Base-by-base conservation (phyloP, 2,888 invertebrate species). In the Coleophora flavipennella region DNA sequence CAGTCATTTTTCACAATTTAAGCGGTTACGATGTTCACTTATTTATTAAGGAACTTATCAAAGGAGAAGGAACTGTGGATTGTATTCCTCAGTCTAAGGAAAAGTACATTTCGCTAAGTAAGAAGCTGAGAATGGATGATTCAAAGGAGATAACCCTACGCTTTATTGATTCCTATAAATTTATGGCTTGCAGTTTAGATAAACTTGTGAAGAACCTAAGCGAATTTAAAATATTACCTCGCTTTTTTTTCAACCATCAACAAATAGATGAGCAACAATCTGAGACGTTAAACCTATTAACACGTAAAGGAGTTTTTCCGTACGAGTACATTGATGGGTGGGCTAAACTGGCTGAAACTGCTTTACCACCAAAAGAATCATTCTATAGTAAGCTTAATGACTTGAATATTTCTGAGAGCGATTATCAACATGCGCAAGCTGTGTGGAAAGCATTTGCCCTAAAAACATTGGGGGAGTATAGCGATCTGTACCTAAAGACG, bases 401-500 rank as follows among this genome's bases (percentile, higher is more conserved):
- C 8, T 6, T 25, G 6, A 8, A 11, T 8, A 36, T 45, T 25
- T 34, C 39, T 3, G 33, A 39, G 8, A 13, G 12, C 1, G 38
- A 45, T 4, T 48, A 44, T 33, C 8, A n/a, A 11, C 44, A 41
- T 26, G 46, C 44, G 3, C 20, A 35, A 33, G 31, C 11, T n/a
- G 39, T 46, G 14, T 46, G 48, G 46, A 31, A 14, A 9, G n/a
- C 14, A 9, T 44, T 48, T 13, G 36, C 42, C 12, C 11, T 40
- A 10, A 36, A 36, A 29, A 26, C 36, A 12, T n/a, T 49, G 28
- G 40, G 40, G 2, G 41, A 44, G 13, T 48, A 45, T 29, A 36
- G 36, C 8, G 43, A 48, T 14, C 13, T 49, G 14, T 46, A 46
- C 34, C 28, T 45, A 13, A 44, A 46, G 33, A 37, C 38, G 8